Evolutionary conservation across 2,113 vertebrate species (phyloP).

Genomic region (Mormyrus iriodes): DNA sequence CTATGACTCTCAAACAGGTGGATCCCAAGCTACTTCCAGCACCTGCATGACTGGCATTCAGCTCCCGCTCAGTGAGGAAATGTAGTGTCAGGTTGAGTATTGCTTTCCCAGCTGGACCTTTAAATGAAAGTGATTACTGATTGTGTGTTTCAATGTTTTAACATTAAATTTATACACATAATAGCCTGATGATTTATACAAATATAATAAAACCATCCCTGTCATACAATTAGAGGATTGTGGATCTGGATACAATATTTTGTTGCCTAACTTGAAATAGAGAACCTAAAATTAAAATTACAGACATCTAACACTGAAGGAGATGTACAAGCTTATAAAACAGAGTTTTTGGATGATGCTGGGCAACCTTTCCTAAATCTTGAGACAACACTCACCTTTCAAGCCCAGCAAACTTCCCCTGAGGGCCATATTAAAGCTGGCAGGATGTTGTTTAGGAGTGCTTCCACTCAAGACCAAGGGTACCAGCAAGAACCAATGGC

Average conservation of each 20-base stretch:
- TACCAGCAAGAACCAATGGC: conserved; percentile 43
- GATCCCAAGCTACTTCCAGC: background rate
- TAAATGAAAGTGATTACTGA: conserved; percentile 1
- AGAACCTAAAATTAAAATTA: background rate
- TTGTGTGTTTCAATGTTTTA: background rate
- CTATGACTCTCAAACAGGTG: conserved; percentile 56
- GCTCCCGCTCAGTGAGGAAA: conserved; percentile 23
- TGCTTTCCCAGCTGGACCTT: conserved; percentile 30
- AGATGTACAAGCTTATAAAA: background rate
- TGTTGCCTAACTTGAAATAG: background rate
- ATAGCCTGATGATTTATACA: background rate
- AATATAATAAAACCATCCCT: background rate
- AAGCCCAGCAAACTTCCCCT: conserved; percentile 51
- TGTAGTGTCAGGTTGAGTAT: conserved; percentile 37
- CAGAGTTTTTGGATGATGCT: background rate
- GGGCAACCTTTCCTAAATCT: background rate
- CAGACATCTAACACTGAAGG: background rate
- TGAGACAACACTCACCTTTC: conserved; percentile 45
- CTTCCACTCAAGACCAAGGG: conserved; percentile 40
- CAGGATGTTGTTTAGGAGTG: conserved; percentile 21
- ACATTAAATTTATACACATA: too few relatives aligned
- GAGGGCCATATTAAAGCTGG: conserved; percentile 36
- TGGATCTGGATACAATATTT: background rate
- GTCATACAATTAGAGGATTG: background rate
- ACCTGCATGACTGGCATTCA: conserved; percentile 19